phyloP scores from a whole-genome alignment of 2,797 vertebrate genomes.

The Antennarius maculatus region DNA sequence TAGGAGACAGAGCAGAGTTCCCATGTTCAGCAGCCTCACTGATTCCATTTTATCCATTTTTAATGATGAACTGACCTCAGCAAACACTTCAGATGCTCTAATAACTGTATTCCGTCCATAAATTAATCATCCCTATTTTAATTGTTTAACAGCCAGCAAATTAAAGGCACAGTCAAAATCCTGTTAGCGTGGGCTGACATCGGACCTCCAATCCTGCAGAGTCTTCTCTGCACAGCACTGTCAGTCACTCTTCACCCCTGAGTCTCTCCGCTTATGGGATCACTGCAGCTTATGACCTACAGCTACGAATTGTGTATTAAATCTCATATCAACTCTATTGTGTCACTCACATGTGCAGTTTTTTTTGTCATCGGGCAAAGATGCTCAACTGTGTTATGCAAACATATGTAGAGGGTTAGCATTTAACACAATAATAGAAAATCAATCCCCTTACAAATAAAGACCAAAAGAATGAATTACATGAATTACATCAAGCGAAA shows the following conservation, averaged over 20 bases:
- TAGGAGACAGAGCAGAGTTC: slow-evolving; percentile 14
- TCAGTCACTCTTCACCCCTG: slow-evolving; percentile 33
- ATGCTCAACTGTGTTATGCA: slow-evolving; percentile 7
- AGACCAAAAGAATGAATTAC: slow-evolving; percentile 17
- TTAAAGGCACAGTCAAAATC: slow-evolving; percentile 60
- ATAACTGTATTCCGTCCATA: slow-evolving; percentile 56
- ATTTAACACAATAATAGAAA: neutral
- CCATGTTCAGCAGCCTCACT: slow-evolving; percentile 27
- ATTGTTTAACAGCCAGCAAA: slow-evolving; percentile 57
- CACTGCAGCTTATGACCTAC: neutral
- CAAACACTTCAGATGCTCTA: slow-evolving; percentile 48
- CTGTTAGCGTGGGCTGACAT: slow-evolving; percentile 39
- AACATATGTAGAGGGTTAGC: slow-evolving; percentile 10
- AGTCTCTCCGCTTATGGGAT: slow-evolving; percentile 20
- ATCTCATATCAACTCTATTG: slow-evolving; percentile 20
- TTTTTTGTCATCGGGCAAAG: slow-evolving; percentile 33
- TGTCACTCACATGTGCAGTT: slow-evolving; percentile 20
- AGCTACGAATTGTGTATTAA: slow-evolving; percentile 30
- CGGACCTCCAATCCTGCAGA: slow-evolving; percentile 21
- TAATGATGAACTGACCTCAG: slow-evolving; percentile 55
- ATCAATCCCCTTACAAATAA: slow-evolving; percentile 11
- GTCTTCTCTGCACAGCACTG: slow-evolving; percentile 20
- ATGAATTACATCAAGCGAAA: slow-evolving; percentile 12
- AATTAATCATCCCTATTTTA: slow-evolving; percentile 57
- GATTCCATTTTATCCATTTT: slow-evolving; percentile 54